Percentiles rank a stretch among this genome's conserved stretches.
Evolutionary conservation across 2,797 vertebrate species (phyloP).

Genomic region (Lacerta agilis): DNA sequence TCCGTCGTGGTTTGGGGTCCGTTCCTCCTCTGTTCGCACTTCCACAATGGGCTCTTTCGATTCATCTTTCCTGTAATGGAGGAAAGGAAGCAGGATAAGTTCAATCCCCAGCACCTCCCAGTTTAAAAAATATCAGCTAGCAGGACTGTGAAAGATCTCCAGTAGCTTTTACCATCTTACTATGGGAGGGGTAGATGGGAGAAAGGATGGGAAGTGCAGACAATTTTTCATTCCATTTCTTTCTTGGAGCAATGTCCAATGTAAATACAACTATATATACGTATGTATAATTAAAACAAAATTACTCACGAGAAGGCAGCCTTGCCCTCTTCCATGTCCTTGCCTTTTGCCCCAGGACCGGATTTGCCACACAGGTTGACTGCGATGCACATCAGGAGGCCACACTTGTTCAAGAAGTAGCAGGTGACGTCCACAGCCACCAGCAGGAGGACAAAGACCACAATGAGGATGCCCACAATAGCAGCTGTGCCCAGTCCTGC

Average conservation of each 20-base stretch:
- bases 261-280: too few relatives aligned
- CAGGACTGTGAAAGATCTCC: background rate
- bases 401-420: slow-evolving; percentile 98
- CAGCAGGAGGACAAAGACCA: slow-evolving; percentile 91
- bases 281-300: too few relatives aligned
- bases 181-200: background rate
- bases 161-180: background rate
- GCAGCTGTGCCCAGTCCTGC: slow-evolving; percentile 87
- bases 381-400: slow-evolving; percentile 97
- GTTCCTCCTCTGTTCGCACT: slow-evolving; percentile 93
- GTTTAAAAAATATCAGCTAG: background rate
- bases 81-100: background rate
- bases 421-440: slow-evolving; percentile 95
- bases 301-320: slow-evolving; percentile 94
- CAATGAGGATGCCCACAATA: slow-evolving; percentile 93
- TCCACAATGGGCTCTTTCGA: slow-evolving; percentile 98
- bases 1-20: slow-evolving; percentile 94
- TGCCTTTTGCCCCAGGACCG: slow-evolving; percentile 89
- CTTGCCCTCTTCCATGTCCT: slow-evolving; percentile 94
- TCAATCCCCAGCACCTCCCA: background rate
- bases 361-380: slow-evolving; percentile 95
- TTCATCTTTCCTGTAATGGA: slow-evolving; percentile 89
- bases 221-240: too few relatives aligned
- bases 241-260: too few relatives aligned
- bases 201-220: background rate